Percentiles rank a stretch among this genome's conserved stretches.
Conservation (phyloP, 2,113 vertebrate genomes). For the Oophaga pumilio region DNA sequence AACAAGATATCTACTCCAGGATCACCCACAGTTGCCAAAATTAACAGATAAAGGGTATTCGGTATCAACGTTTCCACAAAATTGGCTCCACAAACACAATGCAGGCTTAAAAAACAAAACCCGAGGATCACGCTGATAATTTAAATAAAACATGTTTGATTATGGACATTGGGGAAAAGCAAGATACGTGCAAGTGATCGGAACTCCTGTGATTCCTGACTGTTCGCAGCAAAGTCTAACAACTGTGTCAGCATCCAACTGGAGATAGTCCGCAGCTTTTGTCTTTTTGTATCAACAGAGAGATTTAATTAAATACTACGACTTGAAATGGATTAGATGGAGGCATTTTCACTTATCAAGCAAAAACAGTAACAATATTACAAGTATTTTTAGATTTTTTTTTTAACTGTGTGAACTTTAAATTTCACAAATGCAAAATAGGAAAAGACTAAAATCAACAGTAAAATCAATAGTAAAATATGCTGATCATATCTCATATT, state of each 20-base stretch:
- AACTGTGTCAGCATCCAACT: constrained; percentile 73
- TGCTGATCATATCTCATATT: not conserved
- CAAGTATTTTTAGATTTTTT: constrained; percentile 11
- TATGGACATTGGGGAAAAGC: constrained; percentile 90
- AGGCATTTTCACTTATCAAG: not conserved
- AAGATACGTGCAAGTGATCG: constrained; percentile 79
- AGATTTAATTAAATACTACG: constrained; percentile 41
- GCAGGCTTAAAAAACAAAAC: constrained; percentile 86
- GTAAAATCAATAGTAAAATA: not conserved
- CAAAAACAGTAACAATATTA: not conserved
- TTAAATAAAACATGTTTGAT: constrained; percentile 94
- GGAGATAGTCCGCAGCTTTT: constrained; percentile 52
- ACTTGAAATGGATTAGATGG: not conserved
- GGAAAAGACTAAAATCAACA: not conserved
- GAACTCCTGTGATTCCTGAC: constrained; percentile 75
- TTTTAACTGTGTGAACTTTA: not conserved
- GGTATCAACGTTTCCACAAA: constrained; percentile 94
- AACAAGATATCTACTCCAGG: constrained; percentile 89
- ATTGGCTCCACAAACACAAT: constrained; percentile 94
- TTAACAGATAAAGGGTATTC: constrained; percentile 93
- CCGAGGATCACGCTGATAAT: constrained; percentile 88
- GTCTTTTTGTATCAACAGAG: constrained; percentile 28
- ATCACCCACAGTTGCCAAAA: constrained; percentile 87
- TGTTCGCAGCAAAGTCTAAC: constrained; percentile 74
- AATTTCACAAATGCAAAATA: not conserved